Conservation (phyloP, 2,888 invertebrate species). For the Palloptera scutellata region DNA sequence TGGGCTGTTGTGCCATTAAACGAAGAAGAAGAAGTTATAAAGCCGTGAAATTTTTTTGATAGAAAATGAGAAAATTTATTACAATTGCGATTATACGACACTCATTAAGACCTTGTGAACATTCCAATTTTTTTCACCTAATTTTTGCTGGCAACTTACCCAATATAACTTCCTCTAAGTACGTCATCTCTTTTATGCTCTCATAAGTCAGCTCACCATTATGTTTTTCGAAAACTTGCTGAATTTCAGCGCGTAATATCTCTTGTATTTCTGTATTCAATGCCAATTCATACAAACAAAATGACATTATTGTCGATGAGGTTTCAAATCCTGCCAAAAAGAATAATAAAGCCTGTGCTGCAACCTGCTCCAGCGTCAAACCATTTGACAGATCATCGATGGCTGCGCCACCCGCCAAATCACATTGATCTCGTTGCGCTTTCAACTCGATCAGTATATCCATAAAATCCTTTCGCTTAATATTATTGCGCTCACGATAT, state of each 20-base stretch:
- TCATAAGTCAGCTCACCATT: slow-evolving; percentile 65
- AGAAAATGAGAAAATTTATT: too few species aligned
- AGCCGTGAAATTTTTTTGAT: too few species aligned
- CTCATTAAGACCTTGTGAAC: too few species aligned
- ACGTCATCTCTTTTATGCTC: slow-evolving; percentile 64
- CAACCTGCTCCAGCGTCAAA: slow-evolving; percentile 63
- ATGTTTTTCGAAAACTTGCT: slow-evolving; percentile 52
- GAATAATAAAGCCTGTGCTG: slow-evolving; percentile 68
- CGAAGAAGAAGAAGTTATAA: too few species aligned
- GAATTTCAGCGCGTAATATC: slow-evolving; percentile 63
- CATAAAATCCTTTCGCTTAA: slow-evolving; percentile 66
- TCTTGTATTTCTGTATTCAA: slow-evolving; percentile 65
- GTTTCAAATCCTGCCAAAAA: slow-evolving; percentile 69
- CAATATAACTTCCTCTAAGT: slow-evolving; percentile 65
- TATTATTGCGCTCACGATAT: slow-evolving; percentile 55
- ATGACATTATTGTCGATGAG: slow-evolving; percentile 65
- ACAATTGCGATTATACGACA: too few species aligned
- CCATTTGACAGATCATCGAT: slow-evolving; percentile 38
- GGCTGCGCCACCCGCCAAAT: slow-evolving; percentile 33
- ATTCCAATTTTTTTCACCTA: too few species aligned
- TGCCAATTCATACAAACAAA: slow-evolving; percentile 66
- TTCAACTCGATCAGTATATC: slow-evolving; percentile 64
- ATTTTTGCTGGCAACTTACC: slow-evolving; percentile 32
- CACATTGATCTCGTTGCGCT: slow-evolving; percentile 37
- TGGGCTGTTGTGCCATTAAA: too few species aligned